Evolutionary conservation across 2,113 vertebrate genomes (phyloP), one percentile per base, ranked within the genome.

Genomic region (Steatornis caripensis): DNA sequence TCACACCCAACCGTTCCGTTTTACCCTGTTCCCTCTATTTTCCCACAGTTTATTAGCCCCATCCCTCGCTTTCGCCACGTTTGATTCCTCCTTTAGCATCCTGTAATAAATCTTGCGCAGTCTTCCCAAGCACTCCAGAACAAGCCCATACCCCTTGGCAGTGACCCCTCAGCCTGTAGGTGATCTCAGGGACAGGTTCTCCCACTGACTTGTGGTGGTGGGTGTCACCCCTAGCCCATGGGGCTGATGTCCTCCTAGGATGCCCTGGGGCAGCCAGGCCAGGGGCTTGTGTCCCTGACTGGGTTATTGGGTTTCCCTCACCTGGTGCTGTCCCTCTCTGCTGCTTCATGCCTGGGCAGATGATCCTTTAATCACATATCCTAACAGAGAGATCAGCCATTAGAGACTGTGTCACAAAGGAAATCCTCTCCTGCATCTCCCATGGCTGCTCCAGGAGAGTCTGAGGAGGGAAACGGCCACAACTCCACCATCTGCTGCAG

Each of bases 171-270:
- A 64, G 19, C 3, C 45, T 65, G 5, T 15, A 49, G 32, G 6
- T 72, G 17, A 68, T n/a, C 8, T 43, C 48, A 77, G 57, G 57
- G 6, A 45, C n/a, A 26, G 16, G 11, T 3, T 66, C 2, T 88
- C 18, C 18, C 48, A 62, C 34, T 19, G 21, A 29, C 18, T n/a
- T 6, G 26, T 1, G 2, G 21, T 29, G 10, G 17, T 62, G 15
- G 13, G 1, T 34, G 5, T 54, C 45, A 45, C 1, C 13, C 5
- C 0, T 5, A 17, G 18, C 5, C 6, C 1, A 3, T 36, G 53
- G 26, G 15, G 18, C 2, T 60, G 30, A 54, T 49, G 30, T 5
- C 10, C 21, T 39, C 43, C 41, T 60, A 19, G n/a, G 15, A 54
- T 26, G 15, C 3, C 30, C 41, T 48, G 10, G 11, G 21, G 6